Conservation (phyloP, 2,113 vertebrate species). For the Cairina moschata region DNA sequence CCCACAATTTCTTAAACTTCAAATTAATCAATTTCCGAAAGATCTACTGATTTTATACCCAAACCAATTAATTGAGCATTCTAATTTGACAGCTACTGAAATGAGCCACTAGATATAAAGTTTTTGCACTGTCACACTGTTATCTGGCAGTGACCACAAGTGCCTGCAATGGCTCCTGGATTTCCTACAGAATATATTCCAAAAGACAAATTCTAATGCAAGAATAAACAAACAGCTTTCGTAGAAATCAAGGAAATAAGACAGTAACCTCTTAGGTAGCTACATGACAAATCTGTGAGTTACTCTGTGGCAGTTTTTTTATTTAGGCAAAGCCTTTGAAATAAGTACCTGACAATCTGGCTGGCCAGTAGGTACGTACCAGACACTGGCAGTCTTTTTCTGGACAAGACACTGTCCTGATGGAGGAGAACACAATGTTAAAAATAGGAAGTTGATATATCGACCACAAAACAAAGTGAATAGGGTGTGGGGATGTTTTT, state of each 20-base stretch:
- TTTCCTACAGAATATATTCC: background rate
- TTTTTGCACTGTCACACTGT: background rate
- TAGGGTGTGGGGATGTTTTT: background rate
- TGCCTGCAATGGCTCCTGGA: background rate
- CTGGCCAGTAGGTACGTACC: background rate
- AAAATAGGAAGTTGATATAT: background rate
- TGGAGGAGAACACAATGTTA: background rate
- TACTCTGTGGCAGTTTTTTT: background rate
- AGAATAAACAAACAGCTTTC: background rate
- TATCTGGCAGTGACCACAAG: background rate
- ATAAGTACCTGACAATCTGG: background rate
- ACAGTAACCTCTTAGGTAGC: background rate
- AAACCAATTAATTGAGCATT: background rate
- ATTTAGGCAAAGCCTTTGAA: background rate
- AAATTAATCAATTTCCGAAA: background rate
- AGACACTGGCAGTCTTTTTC: background rate
- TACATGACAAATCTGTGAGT: background rate
- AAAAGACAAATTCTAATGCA: background rate
- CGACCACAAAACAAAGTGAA: background rate
- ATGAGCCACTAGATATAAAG: background rate
- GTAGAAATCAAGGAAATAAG: background rate
- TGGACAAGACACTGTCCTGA: background rate
- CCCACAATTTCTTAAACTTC: conserved; percentile 16
- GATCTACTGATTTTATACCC: background rate
- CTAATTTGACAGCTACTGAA: background rate